These are phyloP conservation scores for Gymnogyps californianus DNA, from an alignment of 2,113 vertebrate genomes.

Conservation along the genomic window DNA sequence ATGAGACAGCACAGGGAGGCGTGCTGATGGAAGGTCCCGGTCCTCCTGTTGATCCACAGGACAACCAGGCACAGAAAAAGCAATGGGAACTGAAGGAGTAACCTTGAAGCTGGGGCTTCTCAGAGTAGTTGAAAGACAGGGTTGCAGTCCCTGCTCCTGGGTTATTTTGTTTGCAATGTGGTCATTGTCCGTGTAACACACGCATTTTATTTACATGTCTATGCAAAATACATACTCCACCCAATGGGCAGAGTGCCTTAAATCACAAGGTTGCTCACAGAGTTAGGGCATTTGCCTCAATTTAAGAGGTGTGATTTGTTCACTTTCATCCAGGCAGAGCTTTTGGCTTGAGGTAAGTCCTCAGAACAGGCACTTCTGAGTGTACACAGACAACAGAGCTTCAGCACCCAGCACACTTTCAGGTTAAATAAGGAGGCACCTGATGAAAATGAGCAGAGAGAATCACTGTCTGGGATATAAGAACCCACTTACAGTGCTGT, in stretches of 20 bases:
- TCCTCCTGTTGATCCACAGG: background rate
- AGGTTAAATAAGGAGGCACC: background rate
- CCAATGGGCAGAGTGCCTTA: background rate
- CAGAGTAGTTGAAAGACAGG: background rate
- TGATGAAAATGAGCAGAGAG: background rate
- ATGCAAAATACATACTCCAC: background rate
- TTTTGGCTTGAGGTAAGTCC: background rate
- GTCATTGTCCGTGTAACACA: background rate
- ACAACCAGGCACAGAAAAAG: background rate
- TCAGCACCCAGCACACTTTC: background rate
- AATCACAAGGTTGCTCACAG: rapidly evolving
- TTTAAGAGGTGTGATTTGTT: background rate
- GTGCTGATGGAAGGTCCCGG: background rate
- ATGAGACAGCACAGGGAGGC: background rate
- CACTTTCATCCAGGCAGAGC: background rate
- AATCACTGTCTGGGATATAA: background rate
- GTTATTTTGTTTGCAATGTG: background rate
- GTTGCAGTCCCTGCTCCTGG: background rate
- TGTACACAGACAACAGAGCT: background rate
- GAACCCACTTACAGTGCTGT: background rate
- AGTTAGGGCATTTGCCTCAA: background rate
- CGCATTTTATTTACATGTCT: background rate
- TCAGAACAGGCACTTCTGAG: background rate
- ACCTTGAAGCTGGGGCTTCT: background rate
- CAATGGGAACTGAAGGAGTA: background rate